A percentile compares a stretch with the other conserved stretches of the same genome.
These are phyloP conservation scores for Columba janthina DNA, from an alignment of 2,113 vertebrate species.

Conservation along the genomic window DNA sequence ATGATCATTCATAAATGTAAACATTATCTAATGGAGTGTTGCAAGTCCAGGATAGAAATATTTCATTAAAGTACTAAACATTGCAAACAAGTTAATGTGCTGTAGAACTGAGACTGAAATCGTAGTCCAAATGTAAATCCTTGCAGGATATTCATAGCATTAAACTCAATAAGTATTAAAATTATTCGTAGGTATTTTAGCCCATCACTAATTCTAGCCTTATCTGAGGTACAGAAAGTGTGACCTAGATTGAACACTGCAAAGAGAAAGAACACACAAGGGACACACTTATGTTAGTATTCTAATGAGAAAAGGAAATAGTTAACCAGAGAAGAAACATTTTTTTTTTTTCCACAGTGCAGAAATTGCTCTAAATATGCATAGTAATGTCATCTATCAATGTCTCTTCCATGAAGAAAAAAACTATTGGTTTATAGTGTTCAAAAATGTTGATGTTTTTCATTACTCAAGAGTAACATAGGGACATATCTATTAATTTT, in stretches of 20 bases:
- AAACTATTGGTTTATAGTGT: background rate
- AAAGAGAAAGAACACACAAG: constrained; percentile 27
- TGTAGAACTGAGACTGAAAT: background rate
- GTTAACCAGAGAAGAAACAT: constrained; percentile 2
- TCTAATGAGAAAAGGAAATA: constrained; percentile 49
- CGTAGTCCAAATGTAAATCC: background rate
- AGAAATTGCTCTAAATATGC: background rate
- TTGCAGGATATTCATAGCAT: background rate
- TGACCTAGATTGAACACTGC: constrained; percentile 40
- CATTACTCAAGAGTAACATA: background rate
- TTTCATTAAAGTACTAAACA: background rate
- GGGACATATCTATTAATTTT: constrained; percentile 2
- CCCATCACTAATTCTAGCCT: background rate
- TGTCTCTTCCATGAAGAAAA: background rate
- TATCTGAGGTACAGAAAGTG: constrained; percentile 10
- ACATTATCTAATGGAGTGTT: background rate
- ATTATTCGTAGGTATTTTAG: constrained; percentile 27
- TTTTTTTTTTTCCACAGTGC: constrained; percentile 8
- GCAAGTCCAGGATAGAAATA: background rate
- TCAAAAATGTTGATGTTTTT: background rate
- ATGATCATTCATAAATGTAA: background rate
- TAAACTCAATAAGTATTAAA: background rate
- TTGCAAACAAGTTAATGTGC: background rate
- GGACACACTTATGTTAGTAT: background rate
- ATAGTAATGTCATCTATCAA: background rate